phyloP scores from a whole-genome alignment of 37 sponge, comb jelly and placozoan genomes.

The Halichondria panicea region DNA sequence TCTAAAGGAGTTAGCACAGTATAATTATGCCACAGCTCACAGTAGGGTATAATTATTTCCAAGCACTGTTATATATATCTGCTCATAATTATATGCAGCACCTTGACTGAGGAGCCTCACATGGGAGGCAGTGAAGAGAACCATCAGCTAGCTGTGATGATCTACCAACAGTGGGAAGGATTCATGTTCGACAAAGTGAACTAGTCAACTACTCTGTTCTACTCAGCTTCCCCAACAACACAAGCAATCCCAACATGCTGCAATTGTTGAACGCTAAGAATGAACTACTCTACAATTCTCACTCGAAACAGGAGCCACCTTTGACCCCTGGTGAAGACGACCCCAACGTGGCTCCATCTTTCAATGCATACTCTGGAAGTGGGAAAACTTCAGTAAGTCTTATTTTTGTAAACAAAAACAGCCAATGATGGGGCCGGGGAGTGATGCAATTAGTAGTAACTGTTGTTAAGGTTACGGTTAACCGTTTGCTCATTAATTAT shows the following conservation, averaged over 20 bases:
- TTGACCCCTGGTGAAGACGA: constrained; percentile 66
- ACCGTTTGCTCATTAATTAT: too few relatives aligned
- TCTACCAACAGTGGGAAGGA: constrained; percentile 60
- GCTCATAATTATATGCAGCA: constrained; percentile 8
- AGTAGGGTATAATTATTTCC: background rate
- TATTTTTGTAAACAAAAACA: background rate
- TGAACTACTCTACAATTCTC: constrained; percentile 29
- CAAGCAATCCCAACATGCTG: constrained; percentile 45
- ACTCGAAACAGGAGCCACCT: constrained; percentile 57
- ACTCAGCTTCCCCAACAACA: constrained; percentile 71
- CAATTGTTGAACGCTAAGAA: constrained; percentile 12
- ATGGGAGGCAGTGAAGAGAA: constrained; percentile 71
- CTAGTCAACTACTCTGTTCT: constrained; percentile 68
- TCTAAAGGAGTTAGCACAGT: too few relatives aligned
- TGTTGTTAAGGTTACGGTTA: too few relatives aligned
- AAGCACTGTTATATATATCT: background rate
- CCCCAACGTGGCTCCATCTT: constrained; percentile 70
- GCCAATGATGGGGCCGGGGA: too few relatives aligned
- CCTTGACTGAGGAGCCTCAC: constrained; percentile 69
- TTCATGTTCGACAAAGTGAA: constrained; percentile 67
- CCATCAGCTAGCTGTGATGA: constrained; percentile 45
- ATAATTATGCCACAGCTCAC: too few relatives aligned
- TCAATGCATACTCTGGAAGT: constrained; percentile 77
- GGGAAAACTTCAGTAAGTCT: constrained; percentile 54
- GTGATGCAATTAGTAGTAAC: too few relatives aligned